Conservation (phyloP, 2,113 vertebrate species). For the Xenopus laevis region DNA sequence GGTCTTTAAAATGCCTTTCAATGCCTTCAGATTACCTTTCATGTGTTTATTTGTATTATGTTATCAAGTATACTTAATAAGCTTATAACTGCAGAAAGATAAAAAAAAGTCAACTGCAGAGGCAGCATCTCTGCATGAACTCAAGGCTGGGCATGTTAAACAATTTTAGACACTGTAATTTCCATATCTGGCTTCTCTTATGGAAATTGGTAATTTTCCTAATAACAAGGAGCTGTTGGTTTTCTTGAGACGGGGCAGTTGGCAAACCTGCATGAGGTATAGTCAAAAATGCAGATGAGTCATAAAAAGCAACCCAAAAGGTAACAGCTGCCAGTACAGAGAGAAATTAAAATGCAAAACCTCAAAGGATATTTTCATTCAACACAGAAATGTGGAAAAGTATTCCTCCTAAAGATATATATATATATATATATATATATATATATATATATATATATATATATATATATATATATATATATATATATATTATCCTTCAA, state of each 20-base stretch:
- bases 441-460: too few relatives aligned
- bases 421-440: neutral
- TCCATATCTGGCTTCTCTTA: slow-evolving; percentile 22
- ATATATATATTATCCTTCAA: neutral
- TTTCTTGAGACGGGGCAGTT: slow-evolving; percentile 33
- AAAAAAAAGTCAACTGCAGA: neutral
- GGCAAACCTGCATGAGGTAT: slow-evolving; percentile 41
- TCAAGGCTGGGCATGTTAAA: slow-evolving; percentile 6
- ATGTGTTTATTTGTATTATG: too few relatives aligned
- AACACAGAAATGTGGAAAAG: slow-evolving; percentile 21
- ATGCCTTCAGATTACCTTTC: too few relatives aligned
- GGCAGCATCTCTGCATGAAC: slow-evolving; percentile 16
- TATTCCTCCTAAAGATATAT: too few relatives aligned
- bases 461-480: slow-evolving; percentile 15
- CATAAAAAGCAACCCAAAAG: slow-evolving; percentile 33
- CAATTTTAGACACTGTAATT: slow-evolving; percentile 19
- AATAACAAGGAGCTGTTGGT: slow-evolving; percentile 23
- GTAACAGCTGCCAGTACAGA: slow-evolving; percentile 21
- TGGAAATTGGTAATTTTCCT: slow-evolving; percentile 29
- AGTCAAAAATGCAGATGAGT: slow-evolving; percentile 32
- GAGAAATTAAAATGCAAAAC: slow-evolving; percentile 38
- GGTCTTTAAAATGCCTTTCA: too few relatives aligned
- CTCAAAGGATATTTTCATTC: slow-evolving; percentile 24
- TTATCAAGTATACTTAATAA: too few relatives aligned
- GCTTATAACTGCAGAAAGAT: too few relatives aligned